Conservation (phyloP, 2,113 vertebrate species). For the Pseudopipra pipra region DNA sequence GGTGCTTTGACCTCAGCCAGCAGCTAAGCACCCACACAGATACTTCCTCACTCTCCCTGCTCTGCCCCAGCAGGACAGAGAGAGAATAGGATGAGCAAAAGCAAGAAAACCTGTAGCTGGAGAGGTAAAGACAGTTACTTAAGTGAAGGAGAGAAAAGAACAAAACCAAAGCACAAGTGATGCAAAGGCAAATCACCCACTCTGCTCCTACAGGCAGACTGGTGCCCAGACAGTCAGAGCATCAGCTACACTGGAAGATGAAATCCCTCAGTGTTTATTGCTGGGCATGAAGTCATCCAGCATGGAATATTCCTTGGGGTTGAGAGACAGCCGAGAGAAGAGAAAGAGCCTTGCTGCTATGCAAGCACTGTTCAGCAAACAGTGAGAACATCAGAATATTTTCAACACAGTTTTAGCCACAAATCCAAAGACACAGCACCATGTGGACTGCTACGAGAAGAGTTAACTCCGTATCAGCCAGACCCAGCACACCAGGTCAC, state of each 20-base stretch:
- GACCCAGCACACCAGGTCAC: fast-evolving
- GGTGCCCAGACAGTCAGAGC: neutral
- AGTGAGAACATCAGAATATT: neutral
- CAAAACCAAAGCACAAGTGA: neutral
- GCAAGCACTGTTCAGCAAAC: neutral
- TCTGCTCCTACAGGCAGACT: fast-evolving
- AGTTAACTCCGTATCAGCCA: neutral
- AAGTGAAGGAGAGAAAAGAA: neutral
- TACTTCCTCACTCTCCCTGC: neutral
- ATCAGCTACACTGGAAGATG: neutral
- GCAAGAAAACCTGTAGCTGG: neutral
- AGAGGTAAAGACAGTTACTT: neutral
- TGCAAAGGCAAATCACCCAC: neutral
- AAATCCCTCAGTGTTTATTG: neutral
- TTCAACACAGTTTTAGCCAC: neutral
- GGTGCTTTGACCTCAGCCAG: neutral
- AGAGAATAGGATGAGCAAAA: neutral
- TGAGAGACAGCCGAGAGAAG: neutral
- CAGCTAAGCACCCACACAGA: neutral
- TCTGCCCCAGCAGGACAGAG: neutral
- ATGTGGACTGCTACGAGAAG: neutral
- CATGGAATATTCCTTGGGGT: neutral
- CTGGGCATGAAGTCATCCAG: neutral
- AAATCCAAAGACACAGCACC: neutral
- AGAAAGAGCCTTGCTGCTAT: neutral